Conservation (phyloP, 1,140 invertebrate species). For the Drosophila quadrilineata region DNA sequence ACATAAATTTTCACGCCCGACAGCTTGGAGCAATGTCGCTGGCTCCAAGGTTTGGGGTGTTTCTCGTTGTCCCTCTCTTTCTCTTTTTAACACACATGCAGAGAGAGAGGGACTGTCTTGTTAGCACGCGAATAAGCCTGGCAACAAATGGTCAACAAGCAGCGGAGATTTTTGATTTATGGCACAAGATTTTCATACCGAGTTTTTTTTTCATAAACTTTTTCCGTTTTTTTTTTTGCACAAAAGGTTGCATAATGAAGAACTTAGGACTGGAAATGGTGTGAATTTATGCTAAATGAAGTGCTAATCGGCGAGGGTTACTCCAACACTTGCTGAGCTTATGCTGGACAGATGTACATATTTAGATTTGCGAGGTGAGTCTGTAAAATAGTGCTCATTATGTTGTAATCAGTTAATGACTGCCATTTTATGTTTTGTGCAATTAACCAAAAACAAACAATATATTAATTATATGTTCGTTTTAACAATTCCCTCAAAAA, state of each 20-base stretch:
- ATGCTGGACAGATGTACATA: too few species aligned
- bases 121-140: conserved; percentile 69
- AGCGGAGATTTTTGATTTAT: conserved; percentile 72
- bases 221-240: background rate
- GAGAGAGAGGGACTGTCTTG: too few species aligned
- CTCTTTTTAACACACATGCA: too few species aligned
- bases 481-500: too few species aligned
- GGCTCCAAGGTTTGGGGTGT: conserved; percentile 47
- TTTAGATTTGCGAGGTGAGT: too few species aligned
- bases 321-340: background rate
- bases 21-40: background rate
- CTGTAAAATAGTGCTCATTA: too few species aligned
- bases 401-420: conserved; percentile 7
- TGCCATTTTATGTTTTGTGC: conserved; percentile 30
- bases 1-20: conserved; percentile 70
- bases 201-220: background rate
- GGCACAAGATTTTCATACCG: conserved; percentile 28
- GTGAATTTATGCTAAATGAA: conserved; percentile 72
- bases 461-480: too few species aligned
- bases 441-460: conserved; percentile 26
- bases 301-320: conserved; percentile 50
- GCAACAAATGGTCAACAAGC: conserved; percentile 26
- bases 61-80: background rate
- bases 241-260: conserved; percentile 42
- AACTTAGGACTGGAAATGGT: conserved; percentile 25